Conservation (phyloP, 2,113 vertebrate species). For the Lota lota region DNA sequence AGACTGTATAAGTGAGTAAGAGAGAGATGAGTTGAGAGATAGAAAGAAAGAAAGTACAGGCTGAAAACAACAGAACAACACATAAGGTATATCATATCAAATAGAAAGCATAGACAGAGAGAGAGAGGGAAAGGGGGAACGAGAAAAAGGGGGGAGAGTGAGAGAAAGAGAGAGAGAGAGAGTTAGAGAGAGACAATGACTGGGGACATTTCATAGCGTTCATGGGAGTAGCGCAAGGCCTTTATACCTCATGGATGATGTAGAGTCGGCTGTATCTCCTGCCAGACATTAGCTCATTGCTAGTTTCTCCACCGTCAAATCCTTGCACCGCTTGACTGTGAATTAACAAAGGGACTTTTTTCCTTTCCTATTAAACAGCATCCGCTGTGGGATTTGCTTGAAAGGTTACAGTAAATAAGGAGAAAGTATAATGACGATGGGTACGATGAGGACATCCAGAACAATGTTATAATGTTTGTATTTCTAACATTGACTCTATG, state of each 20-base stretch:
- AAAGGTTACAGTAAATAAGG: constrained; percentile 40
- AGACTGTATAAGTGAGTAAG: too few relatives aligned
- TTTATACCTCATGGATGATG: constrained; percentile 46
- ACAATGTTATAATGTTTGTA: too few relatives aligned
- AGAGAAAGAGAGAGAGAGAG: background rate
- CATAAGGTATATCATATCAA: too few relatives aligned
- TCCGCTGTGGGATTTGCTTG: constrained; percentile 35
- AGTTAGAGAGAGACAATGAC: background rate
- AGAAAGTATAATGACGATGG: too few relatives aligned
- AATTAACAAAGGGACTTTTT: constrained; percentile 26
- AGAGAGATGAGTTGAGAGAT: too few relatives aligned
- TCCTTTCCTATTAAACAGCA: constrained; percentile 43
- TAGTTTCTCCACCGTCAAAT: constrained; percentile 16
- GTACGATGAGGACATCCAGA: too few relatives aligned
- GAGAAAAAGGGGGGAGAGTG: too few relatives aligned
- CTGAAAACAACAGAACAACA: too few relatives aligned
- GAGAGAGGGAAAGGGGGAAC: too few relatives aligned
- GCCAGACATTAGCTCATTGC: constrained; percentile 44
- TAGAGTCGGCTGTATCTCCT: constrained; percentile 45
- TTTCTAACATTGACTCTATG: too few relatives aligned
- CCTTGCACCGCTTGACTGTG: constrained; percentile 26
- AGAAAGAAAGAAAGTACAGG: too few relatives aligned
- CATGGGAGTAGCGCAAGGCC: constrained; percentile 22
- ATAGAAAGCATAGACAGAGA: too few relatives aligned
- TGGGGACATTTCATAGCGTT: constrained; percentile 29